A percentile compares a stretch with the other conserved stretches of the same genome.
These are phyloP conservation scores for Phrynosoma blainvillii DNA, from an alignment of 2,113 vertebrate genomes.

Conservation along the genomic window DNA sequence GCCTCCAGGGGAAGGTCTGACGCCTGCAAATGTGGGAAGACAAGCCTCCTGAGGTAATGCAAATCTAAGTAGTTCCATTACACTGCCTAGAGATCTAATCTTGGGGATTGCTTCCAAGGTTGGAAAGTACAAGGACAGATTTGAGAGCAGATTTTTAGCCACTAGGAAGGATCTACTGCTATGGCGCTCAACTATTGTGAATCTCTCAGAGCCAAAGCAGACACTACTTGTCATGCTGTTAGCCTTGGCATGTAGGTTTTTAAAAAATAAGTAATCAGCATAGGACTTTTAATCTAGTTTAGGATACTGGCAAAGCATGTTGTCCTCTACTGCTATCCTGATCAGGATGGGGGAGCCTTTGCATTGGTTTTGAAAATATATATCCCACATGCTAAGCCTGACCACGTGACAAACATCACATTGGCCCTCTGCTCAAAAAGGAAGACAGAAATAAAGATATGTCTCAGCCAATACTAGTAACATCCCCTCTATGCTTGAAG, in stretches of 20 bases:
- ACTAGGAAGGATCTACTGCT: neutral
- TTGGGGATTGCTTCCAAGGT: neutral
- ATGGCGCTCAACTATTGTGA: neutral
- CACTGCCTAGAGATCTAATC: neutral
- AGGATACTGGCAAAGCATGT: neutral
- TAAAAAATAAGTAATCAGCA: neutral
- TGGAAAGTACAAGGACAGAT: neutral
- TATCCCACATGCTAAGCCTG: neutral
- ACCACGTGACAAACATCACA: neutral
- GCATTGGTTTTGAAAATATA: neutral
- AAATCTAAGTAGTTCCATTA: neutral
- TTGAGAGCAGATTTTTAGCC: neutral
- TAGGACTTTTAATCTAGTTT: neutral
- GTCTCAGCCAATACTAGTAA: neutral
- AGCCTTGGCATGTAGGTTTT: neutral
- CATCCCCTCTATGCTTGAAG: neutral
- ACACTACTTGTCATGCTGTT: neutral
- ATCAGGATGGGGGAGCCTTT: neutral
- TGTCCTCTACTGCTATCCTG: neutral
- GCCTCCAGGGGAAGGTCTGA: slow-evolving; percentile 13
- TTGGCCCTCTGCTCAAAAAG: neutral
- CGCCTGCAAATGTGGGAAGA: neutral
- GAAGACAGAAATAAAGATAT: neutral
- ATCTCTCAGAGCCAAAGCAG: neutral
- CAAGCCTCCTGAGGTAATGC: neutral